A percentile compares a stretch with the other conserved stretches of the same genome.
These are phyloP conservation scores for Apostichopus parvimensis DNA, from an alignment of 35 echinoderm and acorn worm species.

Conservation along the genomic window DNA sequence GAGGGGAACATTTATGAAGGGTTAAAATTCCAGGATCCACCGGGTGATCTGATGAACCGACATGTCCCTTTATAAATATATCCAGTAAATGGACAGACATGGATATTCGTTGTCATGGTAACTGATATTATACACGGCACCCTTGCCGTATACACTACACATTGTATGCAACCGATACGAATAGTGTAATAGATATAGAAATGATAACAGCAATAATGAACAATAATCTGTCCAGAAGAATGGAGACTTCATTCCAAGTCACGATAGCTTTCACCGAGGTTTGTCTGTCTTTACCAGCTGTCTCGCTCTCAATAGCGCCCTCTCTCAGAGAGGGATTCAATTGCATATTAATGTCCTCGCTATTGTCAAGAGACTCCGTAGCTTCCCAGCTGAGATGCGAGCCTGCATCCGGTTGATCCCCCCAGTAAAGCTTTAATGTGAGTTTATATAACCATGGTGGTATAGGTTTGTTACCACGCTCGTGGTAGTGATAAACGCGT, in stretches of 20 bases:
- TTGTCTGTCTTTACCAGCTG: background rate
- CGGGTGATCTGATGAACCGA: too few species aligned
- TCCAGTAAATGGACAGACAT: too few species aligned
- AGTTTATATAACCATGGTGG: background rate
- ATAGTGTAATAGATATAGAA: background rate
- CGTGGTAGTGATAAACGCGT: slow-evolving; percentile 16
- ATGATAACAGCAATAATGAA: background rate
- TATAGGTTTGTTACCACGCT: background rate
- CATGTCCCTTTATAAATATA: too few species aligned
- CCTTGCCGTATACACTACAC: background rate
- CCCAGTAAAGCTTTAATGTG: background rate
- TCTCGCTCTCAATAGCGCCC: background rate
- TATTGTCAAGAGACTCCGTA: background rate
- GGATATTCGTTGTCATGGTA: too few species aligned
- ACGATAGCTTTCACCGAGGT: background rate
- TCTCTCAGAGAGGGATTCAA: background rate
- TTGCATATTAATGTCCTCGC: background rate
- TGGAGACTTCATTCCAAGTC: slow-evolving; percentile 12
- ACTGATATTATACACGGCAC: background rate
- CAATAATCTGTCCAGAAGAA: slow-evolving; percentile 7
- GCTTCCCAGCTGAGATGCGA: background rate
- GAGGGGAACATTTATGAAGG: too few species aligned
- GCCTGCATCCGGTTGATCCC: background rate
- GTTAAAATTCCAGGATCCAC: too few species aligned
- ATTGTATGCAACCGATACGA: slow-evolving; percentile 1